A percentile compares a stretch with the other conserved stretches of the same genome.
phyloP scores from a whole-genome alignment of 2,797 vertebrate species.

The Acipenser ruthenus region DNA sequence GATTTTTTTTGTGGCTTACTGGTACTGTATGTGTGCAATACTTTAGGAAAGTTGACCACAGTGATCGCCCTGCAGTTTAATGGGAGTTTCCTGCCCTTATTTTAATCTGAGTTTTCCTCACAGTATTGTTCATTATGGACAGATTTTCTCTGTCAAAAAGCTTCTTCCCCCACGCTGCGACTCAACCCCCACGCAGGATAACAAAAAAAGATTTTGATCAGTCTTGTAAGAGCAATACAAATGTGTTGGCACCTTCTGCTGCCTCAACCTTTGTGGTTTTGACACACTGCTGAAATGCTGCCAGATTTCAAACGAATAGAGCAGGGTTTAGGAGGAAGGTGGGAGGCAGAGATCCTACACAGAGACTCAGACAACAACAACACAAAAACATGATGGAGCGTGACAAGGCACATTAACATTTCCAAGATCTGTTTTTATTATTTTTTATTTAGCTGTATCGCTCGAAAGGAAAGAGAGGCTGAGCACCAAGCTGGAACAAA shows the following conservation, averaged over 20 bases:
- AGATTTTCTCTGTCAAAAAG: not conserved
- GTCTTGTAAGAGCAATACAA: slow-evolving; percentile 9
- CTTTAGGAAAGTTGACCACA: not conserved
- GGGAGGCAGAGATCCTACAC: not conserved
- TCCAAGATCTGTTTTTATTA: too few species aligned
- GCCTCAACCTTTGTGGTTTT: slow-evolving; percentile 7
- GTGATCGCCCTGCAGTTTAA: not conserved
- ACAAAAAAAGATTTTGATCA: not conserved
- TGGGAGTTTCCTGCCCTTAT: not conserved
- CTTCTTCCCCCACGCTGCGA: not conserved
- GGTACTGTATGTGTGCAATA: too few species aligned
- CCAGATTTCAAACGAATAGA: not conserved
- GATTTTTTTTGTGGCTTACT: too few species aligned
- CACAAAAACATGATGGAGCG: not conserved
- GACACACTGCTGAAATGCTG: not conserved
- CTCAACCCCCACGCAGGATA: not conserved
- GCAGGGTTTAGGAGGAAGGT: not conserved
- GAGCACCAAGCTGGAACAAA: too few species aligned
- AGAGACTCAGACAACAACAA: not conserved
- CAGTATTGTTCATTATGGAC: not conserved
- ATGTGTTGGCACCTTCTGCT: slow-evolving; percentile 5
- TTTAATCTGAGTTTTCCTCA: not conserved
- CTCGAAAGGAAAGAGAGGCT: too few species aligned
- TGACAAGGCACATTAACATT: not conserved
- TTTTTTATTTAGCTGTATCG: too few species aligned